Base-by-base conservation (phyloP, 2,113 vertebrate species). In the Scortum barcoo region DNA sequence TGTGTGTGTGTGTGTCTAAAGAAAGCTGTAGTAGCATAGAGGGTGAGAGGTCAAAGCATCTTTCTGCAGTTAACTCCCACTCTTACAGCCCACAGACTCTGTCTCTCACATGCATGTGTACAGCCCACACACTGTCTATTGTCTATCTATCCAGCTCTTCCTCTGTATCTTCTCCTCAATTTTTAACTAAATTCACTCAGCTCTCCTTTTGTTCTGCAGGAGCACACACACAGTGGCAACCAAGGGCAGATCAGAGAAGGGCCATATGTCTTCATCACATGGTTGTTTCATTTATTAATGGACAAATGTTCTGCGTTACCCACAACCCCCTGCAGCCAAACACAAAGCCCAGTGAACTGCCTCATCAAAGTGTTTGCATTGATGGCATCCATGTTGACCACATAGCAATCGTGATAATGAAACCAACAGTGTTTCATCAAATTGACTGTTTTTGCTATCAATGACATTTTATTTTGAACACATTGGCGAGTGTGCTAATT, bases 201-300 rank as follows among this genome's bases (percentile, higher is more conserved):
- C 62, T 75, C 60, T 24, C 36, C 60, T 58, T 51, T 76, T 75
- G 44, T 51, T 48, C 4, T 58, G 44, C 28, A 65, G 28, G 8
- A 22, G 10, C 53, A 38, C 44, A 56, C 58, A 81, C 62, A 48
- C 33, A 24, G 44, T 58, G 69, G 24, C 68, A 63, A 60, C 88
- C 85, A 61, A 86, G 51, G 78, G 78, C 86, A 80, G 67, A 83
- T 74, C 83, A 72, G 78, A 44, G 38, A 7, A 5, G 33, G 67
- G 58, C 69, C 87, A 89, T 88, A 91, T 91, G 87, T 85, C 72
- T 85, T 75, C 74, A 68, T 86, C 81, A 80, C 80, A 85, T 88
- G 81, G 78, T 62, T 78, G 30, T 81, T 87, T 87, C 13, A 90
- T 84, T 86, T 88, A 91, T 91, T 91, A 69, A 91, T 91, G 86